Conservation (phyloP, 2,113 vertebrate genomes). For the Eulacestoma nigropectus region DNA sequence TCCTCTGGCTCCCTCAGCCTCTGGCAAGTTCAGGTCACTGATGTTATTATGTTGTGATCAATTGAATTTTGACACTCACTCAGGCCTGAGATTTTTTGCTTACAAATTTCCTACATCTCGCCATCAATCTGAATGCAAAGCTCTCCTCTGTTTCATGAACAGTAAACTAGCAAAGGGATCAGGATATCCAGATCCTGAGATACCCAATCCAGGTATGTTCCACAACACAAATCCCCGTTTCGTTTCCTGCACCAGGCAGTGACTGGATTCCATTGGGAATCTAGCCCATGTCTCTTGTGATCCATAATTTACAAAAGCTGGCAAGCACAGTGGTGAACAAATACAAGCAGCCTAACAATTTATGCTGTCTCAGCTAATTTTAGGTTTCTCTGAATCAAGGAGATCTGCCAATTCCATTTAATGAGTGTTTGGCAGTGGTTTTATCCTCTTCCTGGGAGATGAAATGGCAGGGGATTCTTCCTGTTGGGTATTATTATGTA, state of each 20-base stretch:
- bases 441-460: not conserved
- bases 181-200: not conserved
- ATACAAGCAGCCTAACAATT: not conserved
- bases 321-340: not conserved
- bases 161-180: not conserved
- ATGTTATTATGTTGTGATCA: not conserved
- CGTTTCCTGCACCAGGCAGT: not conserved
- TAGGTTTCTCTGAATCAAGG: not conserved
- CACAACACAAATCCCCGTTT: not conserved
- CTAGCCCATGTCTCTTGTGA: not conserved
- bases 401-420: not conserved
- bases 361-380: not conserved
- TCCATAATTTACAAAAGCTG: not conserved
- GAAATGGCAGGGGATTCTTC: not conserved
- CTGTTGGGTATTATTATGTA: not conserved
- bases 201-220: not conserved
- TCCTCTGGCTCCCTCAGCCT: not conserved
- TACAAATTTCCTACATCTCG: not conserved
- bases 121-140: not conserved
- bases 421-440: not conserved
- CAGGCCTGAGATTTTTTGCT: not conserved
- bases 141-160: not conserved
- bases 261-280: not conserved
- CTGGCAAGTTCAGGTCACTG: not conserved
- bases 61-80: not conserved